Evolutionary conservation across 2,797 vertebrate genomes (phyloP).

Genomic region (Onychomys torridus): DNA sequence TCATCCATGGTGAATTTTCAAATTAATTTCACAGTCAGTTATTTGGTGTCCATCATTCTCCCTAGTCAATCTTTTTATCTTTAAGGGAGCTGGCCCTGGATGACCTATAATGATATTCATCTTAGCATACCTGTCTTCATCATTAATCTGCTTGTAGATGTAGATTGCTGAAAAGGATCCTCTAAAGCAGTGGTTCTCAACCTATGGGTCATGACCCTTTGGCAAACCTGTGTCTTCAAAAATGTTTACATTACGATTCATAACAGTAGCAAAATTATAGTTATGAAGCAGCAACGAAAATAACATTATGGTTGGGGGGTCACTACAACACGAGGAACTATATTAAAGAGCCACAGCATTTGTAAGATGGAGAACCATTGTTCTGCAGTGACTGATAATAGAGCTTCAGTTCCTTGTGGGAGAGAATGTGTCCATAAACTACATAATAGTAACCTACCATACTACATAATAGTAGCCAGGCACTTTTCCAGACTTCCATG

Average conservation of each 20-base stretch:
- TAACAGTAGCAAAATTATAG: not conserved
- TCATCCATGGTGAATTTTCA: not conserved
- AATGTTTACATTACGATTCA: not conserved
- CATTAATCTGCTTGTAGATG: conserved; percentile 66
- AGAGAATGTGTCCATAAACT: not conserved
- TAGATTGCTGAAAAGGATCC: not conserved
- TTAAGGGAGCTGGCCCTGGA: not conserved
- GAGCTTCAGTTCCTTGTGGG: not conserved
- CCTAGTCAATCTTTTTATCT: conserved; percentile 67
- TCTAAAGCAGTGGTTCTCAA: not conserved
- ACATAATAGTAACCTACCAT: not conserved
- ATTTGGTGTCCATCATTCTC: conserved; percentile 55
- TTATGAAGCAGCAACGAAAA: not conserved
- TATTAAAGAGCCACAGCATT: not conserved
- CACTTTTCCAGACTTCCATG: not conserved
- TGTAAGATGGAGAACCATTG: not conserved
- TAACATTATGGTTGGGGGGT: not conserved
- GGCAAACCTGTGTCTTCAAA: not conserved
- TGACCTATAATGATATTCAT: conserved; percentile 65
- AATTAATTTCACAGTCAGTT: conserved; percentile 66
- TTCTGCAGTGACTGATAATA: conserved; percentile 44
- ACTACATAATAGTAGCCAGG: not conserved
- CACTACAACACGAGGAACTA: not conserved
- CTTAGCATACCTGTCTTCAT: conserved; percentile 22
- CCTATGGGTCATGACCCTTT: not conserved